Conservation (phyloP, 2,888 invertebrate genomes). For the Syritta pipiens region DNA sequence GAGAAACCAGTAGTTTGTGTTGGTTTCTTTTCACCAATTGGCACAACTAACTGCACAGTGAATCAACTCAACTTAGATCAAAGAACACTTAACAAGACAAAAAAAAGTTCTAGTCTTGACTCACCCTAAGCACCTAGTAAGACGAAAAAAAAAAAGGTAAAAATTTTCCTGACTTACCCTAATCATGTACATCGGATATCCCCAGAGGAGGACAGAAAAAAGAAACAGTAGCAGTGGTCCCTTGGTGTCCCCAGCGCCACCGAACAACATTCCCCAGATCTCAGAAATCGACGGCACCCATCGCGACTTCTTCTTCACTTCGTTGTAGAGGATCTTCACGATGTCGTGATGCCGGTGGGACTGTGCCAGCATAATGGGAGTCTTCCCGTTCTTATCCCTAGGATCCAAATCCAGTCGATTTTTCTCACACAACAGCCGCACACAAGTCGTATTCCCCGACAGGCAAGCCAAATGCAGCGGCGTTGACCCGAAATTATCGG, state of each 20-base stretch:
- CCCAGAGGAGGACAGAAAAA: conserved; percentile 92
- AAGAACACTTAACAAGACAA: too few relatives aligned
- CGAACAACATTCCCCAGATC: conserved; percentile 93
- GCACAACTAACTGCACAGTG: too few relatives aligned
- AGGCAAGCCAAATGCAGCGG: conserved; percentile 94
- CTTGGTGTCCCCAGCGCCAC: conserved; percentile 94
- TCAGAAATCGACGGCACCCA: conserved; percentile 94
- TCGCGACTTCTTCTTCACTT: conserved; percentile 89
- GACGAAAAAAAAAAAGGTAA: not conserved
- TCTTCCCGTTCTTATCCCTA: conserved; percentile 94
- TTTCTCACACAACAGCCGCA: conserved; percentile 93
- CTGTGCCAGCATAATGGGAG: conserved; percentile 92
- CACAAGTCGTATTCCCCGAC: conserved; percentile 92
- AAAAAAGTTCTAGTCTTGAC: too few relatives aligned
- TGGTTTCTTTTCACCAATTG: too few relatives aligned
- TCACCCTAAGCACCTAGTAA: too few relatives aligned
- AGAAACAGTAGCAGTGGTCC: conserved; percentile 92
- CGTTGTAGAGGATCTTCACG: conserved; percentile 88
- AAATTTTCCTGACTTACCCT: conserved; percentile 82
- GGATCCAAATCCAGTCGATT: conserved; percentile 93
- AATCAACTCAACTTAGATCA: too few relatives aligned
- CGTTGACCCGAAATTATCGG: conserved; percentile 95
- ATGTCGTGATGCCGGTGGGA: conserved; percentile 93
- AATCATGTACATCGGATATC: conserved; percentile 95
- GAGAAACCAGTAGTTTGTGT: too few relatives aligned